phyloP scores from a whole-genome alignment of 1,140 invertebrate species.

The Vanessa atalanta region DNA sequence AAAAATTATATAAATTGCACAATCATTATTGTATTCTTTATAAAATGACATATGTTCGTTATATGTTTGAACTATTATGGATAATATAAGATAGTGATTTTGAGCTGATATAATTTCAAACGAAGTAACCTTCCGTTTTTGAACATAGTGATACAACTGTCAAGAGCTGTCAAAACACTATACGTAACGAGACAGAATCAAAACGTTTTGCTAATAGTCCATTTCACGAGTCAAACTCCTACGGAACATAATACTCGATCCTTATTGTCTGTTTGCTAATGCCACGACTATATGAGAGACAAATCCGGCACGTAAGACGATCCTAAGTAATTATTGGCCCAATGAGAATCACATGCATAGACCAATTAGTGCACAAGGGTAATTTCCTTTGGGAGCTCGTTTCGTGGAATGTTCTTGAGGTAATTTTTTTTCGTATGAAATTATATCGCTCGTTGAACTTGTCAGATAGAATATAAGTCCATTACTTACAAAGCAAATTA shows the following conservation, averaged over 20 bases:
- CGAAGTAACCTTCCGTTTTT: not conserved
- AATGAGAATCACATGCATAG: too few species aligned
- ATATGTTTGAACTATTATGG: conserved; percentile 25
- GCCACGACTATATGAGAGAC: not conserved
- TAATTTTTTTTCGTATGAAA: not conserved
- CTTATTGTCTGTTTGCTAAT: too few species aligned
- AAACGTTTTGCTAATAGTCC: not conserved
- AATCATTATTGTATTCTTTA: conserved; percentile 37
- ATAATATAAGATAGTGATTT: conserved; percentile 10
- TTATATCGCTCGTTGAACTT: not conserved
- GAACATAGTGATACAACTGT: not conserved
- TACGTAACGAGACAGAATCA: not conserved
- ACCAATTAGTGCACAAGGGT: too few species aligned
- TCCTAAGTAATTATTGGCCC: too few species aligned
- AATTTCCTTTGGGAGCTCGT: too few species aligned
- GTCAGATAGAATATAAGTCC: conserved; percentile 14
- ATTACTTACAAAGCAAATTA: conserved; percentile 19
- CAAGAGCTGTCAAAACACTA: not conserved
- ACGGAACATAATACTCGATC: too few species aligned
- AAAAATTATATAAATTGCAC: conserved; percentile 39
- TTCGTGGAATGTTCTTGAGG: not conserved
- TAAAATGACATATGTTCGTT: conserved; percentile 30
- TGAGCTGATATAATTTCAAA: conserved; percentile 5
- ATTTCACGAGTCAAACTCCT: too few species aligned
- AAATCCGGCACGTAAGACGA: not conserved